Percentiles rank a stretch among this genome's conserved stretches.
These are phyloP conservation scores for Neoniphon sammara DNA, from an alignment of 2,797 vertebrate genomes.

Conservation along the genomic window DNA sequence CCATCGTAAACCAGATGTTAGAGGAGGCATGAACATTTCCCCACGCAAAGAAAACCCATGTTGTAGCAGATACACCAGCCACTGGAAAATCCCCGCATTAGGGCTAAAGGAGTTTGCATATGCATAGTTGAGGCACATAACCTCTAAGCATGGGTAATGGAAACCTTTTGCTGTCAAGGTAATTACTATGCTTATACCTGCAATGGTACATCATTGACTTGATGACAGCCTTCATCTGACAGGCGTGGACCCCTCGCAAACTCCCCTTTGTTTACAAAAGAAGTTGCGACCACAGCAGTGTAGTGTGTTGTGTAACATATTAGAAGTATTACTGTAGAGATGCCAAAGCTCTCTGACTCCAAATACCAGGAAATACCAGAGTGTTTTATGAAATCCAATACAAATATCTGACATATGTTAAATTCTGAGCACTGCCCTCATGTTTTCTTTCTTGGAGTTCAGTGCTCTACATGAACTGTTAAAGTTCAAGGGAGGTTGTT, in stretches of 20 bases:
- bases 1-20: conserved; percentile 66
- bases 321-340: conserved; percentile 51
- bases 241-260: conserved; percentile 63
- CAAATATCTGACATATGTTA: conserved; percentile 67
- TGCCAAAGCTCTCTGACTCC: conserved; percentile 56
- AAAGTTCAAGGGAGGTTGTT: neutral
- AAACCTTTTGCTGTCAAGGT: conserved; percentile 59
- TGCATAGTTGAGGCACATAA: conserved; percentile 25
- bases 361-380: conserved; percentile 75
- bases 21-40: conserved; percentile 52
- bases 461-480: conserved; percentile 10
- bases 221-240: conserved; percentile 73
- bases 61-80: conserved; percentile 41
- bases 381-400: conserved; percentile 64
- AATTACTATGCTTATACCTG: conserved; percentile 70
- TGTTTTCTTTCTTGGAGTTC: conserved; percentile 33
- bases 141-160: conserved; percentile 56
- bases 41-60: conserved; percentile 44
- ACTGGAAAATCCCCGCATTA: conserved; percentile 67
- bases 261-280: conserved; percentile 54
- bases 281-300: conserved; percentile 32
- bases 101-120: conserved; percentile 33
- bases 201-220: conserved; percentile 61
- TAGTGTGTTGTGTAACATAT: conserved; percentile 67
- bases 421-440: conserved; percentile 22